Percentiles rank a stretch among this genome's conserved stretches.
These are phyloP conservation scores for Dreissena polymorpha DNA, from an alignment of 1,140 invertebrate genomes.

Conservation along the genomic window DNA sequence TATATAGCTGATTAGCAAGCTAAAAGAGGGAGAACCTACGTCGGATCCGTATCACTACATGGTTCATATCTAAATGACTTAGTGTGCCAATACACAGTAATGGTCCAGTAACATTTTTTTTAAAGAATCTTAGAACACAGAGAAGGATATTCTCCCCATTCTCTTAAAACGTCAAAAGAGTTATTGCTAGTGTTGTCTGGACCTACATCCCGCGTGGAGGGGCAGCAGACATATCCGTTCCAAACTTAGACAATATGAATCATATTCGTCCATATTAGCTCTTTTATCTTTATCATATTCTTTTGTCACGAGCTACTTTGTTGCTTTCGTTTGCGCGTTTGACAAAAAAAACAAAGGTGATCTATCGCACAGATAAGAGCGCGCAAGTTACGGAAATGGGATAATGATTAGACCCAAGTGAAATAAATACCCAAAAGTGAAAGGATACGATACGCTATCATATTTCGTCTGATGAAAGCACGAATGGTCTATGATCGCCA, in stretches of 20 bases:
- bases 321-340: background rate
- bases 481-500: background rate
- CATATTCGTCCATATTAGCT: background rate
- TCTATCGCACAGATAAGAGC: background rate
- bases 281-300: conserved; percentile 2
- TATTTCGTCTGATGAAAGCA: background rate
- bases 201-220: too few species aligned
- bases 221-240: too few species aligned
- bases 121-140: too few species aligned
- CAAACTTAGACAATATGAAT: background rate
- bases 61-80: too few species aligned
- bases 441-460: background rate
- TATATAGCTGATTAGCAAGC: too few species aligned
- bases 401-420: background rate
- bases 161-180: too few species aligned
- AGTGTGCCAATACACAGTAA: too few species aligned
- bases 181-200: too few species aligned
- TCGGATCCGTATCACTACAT: too few species aligned
- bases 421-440: background rate
- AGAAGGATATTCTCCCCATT: too few species aligned
- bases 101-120: too few species aligned
- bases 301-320: background rate
- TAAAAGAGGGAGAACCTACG: too few species aligned
- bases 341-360: background rate
- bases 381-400: background rate